Percentiles rank a stretch among this genome's conserved stretches.
Conservation (phyloP, 2,797 vertebrate species). For the Hoplostethus mediterraneus region DNA sequence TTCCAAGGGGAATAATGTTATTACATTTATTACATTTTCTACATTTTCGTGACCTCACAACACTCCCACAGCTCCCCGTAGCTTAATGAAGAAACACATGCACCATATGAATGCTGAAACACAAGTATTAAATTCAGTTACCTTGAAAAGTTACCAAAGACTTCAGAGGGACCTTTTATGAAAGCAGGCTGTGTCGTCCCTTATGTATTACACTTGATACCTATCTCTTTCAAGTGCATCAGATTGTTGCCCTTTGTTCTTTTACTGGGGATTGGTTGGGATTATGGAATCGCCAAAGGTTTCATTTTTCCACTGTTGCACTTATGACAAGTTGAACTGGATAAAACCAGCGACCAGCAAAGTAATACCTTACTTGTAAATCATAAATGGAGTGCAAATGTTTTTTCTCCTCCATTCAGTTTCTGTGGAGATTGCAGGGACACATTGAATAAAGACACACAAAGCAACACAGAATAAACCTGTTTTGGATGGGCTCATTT, state of each 20-base stretch:
- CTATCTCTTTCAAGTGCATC: conserved; percentile 15
- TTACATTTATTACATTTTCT: conserved; percentile 50
- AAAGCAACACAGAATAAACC: too few relatives aligned
- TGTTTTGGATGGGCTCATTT: too few relatives aligned
- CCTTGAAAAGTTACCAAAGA: conserved; percentile 12
- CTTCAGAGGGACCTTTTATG: not conserved
- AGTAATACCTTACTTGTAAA: too few relatives aligned
- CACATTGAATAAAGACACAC: too few relatives aligned
- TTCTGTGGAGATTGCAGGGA: not conserved
- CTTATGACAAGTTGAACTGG: not conserved
- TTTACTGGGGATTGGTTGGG: conserved; percentile 7
- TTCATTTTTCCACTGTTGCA: conserved; percentile 20
- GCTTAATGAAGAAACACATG: conserved; percentile 15
- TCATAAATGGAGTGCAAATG: too few relatives aligned
- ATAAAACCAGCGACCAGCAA: too few relatives aligned
- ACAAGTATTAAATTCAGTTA: conserved; percentile 23
- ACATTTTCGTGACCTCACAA: conserved; percentile 49
- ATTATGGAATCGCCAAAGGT: not conserved
- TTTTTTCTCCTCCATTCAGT: not conserved
- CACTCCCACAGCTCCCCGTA: conserved; percentile 13
- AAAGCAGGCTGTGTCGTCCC: not conserved
- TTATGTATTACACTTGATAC: conserved; percentile 13
- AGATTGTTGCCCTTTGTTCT: conserved; percentile 8
- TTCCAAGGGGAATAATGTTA: conserved; percentile 44
- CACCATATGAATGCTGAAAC: conserved; percentile 1